These are phyloP conservation scores for Eudyptes chrysolophus DNA, from an alignment of 2,113 vertebrate genomes.

Conservation along the genomic window DNA sequence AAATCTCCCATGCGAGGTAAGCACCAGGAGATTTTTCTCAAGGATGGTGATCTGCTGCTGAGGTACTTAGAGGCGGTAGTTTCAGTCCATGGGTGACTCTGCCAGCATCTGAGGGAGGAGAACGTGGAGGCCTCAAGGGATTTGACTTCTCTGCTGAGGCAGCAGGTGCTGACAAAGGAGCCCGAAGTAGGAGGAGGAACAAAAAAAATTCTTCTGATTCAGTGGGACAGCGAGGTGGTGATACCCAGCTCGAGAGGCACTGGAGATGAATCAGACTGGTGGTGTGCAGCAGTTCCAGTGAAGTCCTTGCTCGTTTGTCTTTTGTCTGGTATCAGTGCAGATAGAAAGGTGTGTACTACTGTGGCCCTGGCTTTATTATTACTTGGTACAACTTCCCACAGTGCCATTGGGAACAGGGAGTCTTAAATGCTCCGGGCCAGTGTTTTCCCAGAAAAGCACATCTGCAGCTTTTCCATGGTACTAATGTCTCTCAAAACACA, in stretches of 20 bases:
- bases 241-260: neutral
- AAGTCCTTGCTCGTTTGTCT: neutral
- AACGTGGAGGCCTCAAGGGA: neutral
- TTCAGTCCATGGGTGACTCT: neutral
- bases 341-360: neutral
- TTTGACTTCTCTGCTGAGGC: neutral
- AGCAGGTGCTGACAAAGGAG: neutral
- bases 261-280: neutral
- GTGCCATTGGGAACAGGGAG: neutral
- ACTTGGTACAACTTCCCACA: neutral
- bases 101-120: neutral
- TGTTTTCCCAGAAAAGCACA: neutral
- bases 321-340: neutral
- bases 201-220: neutral
- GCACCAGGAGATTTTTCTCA: neutral
- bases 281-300: neutral
- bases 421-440: neutral
- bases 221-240: neutral
- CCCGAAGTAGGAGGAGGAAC: neutral
- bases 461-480: neutral
- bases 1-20: slow-evolving; percentile 94
- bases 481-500: neutral
- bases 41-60: neutral
- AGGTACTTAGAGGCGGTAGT: neutral
- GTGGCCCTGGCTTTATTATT: neutral